Evolutionary conservation across 2,113 vertebrate genomes (phyloP), one percentile per base, ranked within the genome.

Genomic region (Tachysurus fulvidraco): DNA sequence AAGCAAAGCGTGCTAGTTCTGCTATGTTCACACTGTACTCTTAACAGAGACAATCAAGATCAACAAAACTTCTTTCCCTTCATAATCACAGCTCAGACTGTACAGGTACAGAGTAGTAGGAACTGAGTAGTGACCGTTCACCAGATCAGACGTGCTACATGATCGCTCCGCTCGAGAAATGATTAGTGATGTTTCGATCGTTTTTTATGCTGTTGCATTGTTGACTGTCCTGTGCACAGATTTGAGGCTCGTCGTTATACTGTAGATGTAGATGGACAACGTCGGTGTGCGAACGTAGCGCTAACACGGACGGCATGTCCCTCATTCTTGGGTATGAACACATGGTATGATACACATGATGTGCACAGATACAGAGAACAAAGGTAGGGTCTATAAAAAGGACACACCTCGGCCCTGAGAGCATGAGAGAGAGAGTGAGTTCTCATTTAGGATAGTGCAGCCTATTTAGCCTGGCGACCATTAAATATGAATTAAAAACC

Each of bases 401-500:
- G 91, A 92, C 92, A 80, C 88, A 88, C 91, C 89, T 91, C 91
- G 92, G 91, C 85, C 89, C 92, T 95, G 93, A 94, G 91, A 93
- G 92, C 88, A 89, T 69, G 88, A 55, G 19, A 23, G 78, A 64
- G 55, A 36, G 23, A 19, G 83, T 10, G 60, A 90, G 91, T 89
- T 86, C 91, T 94, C 94, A 94, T 94, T 95, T 95, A 94, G 94
- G 92, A 93, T 92, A 92, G 93, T 93, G 92, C 30, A 92, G 92
- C 93, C 86, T 95, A 93, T 95, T 95, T 95, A 95, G 93, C 91
- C 93, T 93, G 94, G 93, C 93, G 86, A 91, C 93, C 94, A 95
- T 96, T 95, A 96, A 95, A 95, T 94, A 95, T 95, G 95, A 96
- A 95, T 95, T 95, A 95, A 95, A 96, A 95, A 95, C 95, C 95